phyloP scores from a whole-genome alignment of 2,888 invertebrate species.

The Andricus quercusramuli region DNA sequence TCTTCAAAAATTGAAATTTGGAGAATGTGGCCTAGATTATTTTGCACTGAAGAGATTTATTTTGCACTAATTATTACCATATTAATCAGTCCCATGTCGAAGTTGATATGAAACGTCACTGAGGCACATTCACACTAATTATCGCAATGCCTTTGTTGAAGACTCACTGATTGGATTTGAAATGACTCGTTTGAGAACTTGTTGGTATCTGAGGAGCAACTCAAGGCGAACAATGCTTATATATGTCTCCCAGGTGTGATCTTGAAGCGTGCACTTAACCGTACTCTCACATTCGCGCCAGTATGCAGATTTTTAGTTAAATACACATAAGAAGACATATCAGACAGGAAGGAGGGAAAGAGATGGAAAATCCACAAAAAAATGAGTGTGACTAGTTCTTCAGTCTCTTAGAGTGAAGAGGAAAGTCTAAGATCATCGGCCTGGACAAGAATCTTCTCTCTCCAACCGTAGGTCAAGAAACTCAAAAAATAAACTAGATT shows the following conservation, averaged over 20 bases:
- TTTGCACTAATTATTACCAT: slow-evolving; percentile 8
- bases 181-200: slow-evolving; percentile 53
- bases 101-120: background rate
- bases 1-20: background rate
- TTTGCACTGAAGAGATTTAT: background rate
- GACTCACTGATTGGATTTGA: slow-evolving; percentile 49
- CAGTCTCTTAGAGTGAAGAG: background rate
- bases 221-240: slow-evolving; percentile 65
- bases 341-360: slow-evolving; percentile 46
- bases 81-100: background rate
- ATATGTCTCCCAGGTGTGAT: slow-evolving; percentile 64
- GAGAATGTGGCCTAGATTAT: background rate
- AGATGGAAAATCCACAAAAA: slow-evolving; percentile 56
- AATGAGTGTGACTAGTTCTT: slow-evolving; percentile 46
- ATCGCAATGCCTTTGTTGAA: slow-evolving; percentile 4
- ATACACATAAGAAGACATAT: slow-evolving; percentile 53
- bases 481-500: background rate
- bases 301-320: slow-evolving; percentile 56
- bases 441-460: background rate
- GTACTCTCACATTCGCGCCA: slow-evolving; percentile 51
- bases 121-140: background rate
- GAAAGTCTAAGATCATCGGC: background rate
- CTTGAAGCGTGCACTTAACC: slow-evolving; percentile 63
- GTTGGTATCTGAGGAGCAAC: slow-evolving; percentile 55
- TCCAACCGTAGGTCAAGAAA: background rate